Evolutionary conservation across 2,113 vertebrate genomes (phyloP), one percentile per base, ranked within the genome.

Genomic region (Oreochromis spilurus): DNA sequence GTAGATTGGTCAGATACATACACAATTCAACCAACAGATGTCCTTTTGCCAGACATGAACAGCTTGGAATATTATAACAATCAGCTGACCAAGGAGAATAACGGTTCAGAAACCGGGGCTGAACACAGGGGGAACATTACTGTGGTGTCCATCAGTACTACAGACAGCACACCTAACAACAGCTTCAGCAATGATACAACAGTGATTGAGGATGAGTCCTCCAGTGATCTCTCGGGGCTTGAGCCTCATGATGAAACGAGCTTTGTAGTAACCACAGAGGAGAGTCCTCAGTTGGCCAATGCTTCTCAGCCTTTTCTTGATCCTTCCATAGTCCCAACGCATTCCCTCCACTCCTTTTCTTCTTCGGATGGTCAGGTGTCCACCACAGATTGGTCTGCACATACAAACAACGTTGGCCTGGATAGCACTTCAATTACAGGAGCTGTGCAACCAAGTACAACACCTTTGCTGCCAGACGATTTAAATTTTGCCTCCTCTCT

Each of bases 11-110:
- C 82, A 8, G 96, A 96, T 77, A 14, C 86, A 2, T 93, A 95
- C 84, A 95, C 95, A 3, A 91, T 96, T 2, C 96, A 96, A 48
- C 96, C 96, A 1, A 97, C 96, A 1, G 95, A 96, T 78, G 94
- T 96, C 45, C 96, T 97, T 10, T 90, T 97, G 82, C 96, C 96
- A 9, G 96, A 97, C 38, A 97, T 97, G 96, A 97, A 97, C 93
- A 97, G 96, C 79, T 90, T 97, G 84, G 96, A 97, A 84, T 97
- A 96, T 86, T 96, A 96, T 91, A 96, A 95, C 81, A 96, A 93
- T 77, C 96, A 96, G 85, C 58, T 95, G 88, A 92, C 88, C 65
- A 96, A 95, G 91, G 95, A 92, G 11, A 95, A 93, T 89, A 86
- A 82, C 72, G 89, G 70, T 79, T 91, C 91, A 14, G 88, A 82